Evolutionary conservation across 2,797 vertebrate species (phyloP).

Genomic region (Hemibagrus guttatus): DNA sequence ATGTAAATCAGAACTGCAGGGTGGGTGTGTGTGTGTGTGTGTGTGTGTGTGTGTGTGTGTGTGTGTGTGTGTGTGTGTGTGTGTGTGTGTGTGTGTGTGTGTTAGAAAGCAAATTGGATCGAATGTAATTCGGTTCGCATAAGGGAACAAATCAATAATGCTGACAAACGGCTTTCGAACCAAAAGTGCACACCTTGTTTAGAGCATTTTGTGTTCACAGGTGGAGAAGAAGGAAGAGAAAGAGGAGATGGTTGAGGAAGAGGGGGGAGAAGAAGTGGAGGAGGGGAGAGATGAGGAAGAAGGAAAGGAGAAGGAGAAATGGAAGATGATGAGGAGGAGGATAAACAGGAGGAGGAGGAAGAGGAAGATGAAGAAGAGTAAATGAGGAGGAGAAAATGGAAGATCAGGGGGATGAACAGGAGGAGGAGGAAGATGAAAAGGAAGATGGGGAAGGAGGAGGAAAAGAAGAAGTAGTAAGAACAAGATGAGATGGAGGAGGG

Average conservation of each 20-base stretch:
- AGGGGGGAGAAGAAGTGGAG: background rate
- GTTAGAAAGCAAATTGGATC: slow-evolving; percentile 78
- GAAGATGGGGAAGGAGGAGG: background rate
- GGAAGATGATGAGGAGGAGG: background rate
- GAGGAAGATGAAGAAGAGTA: background rate
- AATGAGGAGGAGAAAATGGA: background rate
- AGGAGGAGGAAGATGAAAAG: background rate
- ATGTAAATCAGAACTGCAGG: slow-evolving; percentile 36
- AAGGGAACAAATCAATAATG: slow-evolving; percentile 77
- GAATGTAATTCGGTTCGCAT: slow-evolving; percentile 78
- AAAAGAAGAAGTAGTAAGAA: background rate
- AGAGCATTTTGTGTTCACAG: slow-evolving; percentile 27
- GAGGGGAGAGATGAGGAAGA: background rate
- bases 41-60: slow-evolving; percentile 12
- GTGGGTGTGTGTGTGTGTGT: slow-evolving; percentile 4
- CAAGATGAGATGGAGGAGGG: too few species aligned
- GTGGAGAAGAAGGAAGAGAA: background rate
- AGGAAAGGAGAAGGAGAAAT: background rate
- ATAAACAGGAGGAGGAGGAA: background rate
- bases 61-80: slow-evolving; percentile 11
- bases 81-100: slow-evolving; percentile 63
- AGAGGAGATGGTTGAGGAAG: background rate
- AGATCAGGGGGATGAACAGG: background rate
- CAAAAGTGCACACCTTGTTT: slow-evolving; percentile 61
- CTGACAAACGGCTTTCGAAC: slow-evolving; percentile 75